These are phyloP conservation scores for Lagria hirta DNA, from an alignment of 2,888 invertebrate genomes.

Conservation along the genomic window DNA sequence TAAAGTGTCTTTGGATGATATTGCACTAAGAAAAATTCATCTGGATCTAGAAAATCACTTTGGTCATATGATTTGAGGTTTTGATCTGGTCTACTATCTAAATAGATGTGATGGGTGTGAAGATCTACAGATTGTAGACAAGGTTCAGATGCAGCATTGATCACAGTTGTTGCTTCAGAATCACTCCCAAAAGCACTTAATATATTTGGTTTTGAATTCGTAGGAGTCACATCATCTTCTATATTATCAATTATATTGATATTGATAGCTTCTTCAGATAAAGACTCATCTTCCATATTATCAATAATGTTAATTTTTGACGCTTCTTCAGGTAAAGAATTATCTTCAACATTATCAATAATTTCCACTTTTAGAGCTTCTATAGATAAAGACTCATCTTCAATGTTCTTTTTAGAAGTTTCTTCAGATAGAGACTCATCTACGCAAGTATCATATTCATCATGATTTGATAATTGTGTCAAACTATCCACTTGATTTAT, in stretches of 20 bases:
- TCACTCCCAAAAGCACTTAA: constrained; percentile 10
- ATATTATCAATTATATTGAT: constrained; percentile 20
- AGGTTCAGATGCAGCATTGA: constrained; percentile 22
- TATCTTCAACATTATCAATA: constrained; percentile 65
- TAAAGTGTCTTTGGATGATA: constrained; percentile 39
- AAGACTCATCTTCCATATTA: constrained; percentile 64
- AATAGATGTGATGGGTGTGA: constrained; percentile 40
- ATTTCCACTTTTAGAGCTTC: no score
- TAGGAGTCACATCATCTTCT: constrained; percentile 42
- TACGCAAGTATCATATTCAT: constrained; percentile 64
- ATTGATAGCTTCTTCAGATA: constrained; percentile 48
- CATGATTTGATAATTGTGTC: constrained; percentile 42
- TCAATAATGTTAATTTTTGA: constrained; percentile 45
- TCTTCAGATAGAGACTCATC: constrained; percentile 61
- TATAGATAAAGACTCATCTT: constrained; percentile 25
- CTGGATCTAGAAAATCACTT: constrained; percentile 37
- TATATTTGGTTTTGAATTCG: constrained; percentile 42
- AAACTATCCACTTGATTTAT: constrained; percentile 35
- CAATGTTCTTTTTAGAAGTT: constrained; percentile 23
- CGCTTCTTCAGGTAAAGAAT: constrained; percentile 56
- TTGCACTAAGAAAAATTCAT: constrained; percentile 53
- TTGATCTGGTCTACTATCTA: constrained; percentile 43
- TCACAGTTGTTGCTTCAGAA: constrained; percentile 22
- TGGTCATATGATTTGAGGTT: constrained; percentile 43
- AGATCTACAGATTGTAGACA: constrained; percentile 31